These are phyloP conservation scores for Apamea sordens DNA, from an alignment of 2,888 invertebrate species.

Conservation along the genomic window DNA sequence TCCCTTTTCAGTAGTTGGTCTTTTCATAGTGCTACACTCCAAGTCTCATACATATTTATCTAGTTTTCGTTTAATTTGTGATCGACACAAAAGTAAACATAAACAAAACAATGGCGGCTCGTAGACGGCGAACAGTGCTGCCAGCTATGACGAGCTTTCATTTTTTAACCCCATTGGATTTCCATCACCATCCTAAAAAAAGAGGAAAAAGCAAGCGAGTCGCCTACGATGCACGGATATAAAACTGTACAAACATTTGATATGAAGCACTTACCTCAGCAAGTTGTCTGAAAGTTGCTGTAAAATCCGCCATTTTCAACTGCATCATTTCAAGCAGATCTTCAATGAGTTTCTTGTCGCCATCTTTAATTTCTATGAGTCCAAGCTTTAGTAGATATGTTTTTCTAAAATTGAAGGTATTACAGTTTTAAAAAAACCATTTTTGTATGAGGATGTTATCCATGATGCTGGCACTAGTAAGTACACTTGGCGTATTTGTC, in stretches of 20 bases:
- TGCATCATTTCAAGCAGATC: constrained; percentile 81
- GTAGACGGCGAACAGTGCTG: not conserved
- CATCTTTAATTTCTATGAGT: constrained; percentile 73
- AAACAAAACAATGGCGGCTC: not conserved
- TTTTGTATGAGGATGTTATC: too few relatives aligned
- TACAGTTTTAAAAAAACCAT: not conserved
- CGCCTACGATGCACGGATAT: not conserved
- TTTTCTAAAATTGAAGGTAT: constrained; percentile 70
- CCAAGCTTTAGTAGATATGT: constrained; percentile 79
- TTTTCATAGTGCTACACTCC: not conserved
- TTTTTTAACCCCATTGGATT: not conserved
- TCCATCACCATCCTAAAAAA: not conserved
- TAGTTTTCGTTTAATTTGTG: not conserved
- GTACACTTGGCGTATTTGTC: not conserved
- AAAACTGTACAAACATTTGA: not conserved
- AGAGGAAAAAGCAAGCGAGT: not conserved
- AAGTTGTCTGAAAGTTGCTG: constrained; percentile 83
- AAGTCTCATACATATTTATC: not conserved
- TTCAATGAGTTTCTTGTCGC: constrained; percentile 77
- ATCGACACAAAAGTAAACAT: not conserved
- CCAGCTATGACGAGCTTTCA: not conserved
- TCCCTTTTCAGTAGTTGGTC: not conserved
- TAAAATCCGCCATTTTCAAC: constrained; percentile 81
- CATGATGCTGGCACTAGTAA: not conserved
- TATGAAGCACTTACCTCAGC: constrained; percentile 75